A percentile compares a stretch with the other conserved stretches of the same genome.
These are phyloP conservation scores for Neofelis nebulosa DNA, from an alignment of 2,113 vertebrate genomes.

Conservation along the genomic window DNA sequence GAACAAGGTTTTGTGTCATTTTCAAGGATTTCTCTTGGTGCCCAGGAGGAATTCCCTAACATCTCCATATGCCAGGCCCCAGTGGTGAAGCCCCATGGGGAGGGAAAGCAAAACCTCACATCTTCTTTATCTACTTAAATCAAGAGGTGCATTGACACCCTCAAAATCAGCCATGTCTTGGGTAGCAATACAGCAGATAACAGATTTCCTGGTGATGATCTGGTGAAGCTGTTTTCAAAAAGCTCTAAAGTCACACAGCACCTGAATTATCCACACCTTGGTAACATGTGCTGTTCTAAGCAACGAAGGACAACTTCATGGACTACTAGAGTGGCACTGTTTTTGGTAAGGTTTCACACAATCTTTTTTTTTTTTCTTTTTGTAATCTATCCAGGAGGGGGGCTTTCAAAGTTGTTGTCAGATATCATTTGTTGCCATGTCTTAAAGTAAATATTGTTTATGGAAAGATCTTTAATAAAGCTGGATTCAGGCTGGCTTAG, in stretches of 20 bases:
- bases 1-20: neutral
- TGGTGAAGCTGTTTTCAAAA: neutral
- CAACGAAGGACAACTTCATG: neutral
- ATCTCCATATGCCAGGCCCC: neutral
- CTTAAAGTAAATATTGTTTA: neutral
- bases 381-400: neutral
- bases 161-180: neutral
- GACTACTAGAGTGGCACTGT: neutral
- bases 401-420: neutral
- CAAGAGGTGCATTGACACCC: accelerated
- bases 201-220: neutral
- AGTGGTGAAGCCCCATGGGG: accelerated
- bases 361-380: neutral
- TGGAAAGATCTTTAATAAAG: neutral
- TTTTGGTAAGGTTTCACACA: neutral
- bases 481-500: neutral
- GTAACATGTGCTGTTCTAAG: neutral
- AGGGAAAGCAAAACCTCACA: neutral
- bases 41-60: neutral
- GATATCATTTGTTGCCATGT: neutral
- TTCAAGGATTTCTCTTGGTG: neutral
- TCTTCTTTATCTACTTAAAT: neutral
- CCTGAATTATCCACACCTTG: accelerated
- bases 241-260: neutral
- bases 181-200: too few relatives aligned